Base-by-base conservation (phyloP, 2,888 invertebrate genomes). In the Hypercompe scribonia region DNA sequence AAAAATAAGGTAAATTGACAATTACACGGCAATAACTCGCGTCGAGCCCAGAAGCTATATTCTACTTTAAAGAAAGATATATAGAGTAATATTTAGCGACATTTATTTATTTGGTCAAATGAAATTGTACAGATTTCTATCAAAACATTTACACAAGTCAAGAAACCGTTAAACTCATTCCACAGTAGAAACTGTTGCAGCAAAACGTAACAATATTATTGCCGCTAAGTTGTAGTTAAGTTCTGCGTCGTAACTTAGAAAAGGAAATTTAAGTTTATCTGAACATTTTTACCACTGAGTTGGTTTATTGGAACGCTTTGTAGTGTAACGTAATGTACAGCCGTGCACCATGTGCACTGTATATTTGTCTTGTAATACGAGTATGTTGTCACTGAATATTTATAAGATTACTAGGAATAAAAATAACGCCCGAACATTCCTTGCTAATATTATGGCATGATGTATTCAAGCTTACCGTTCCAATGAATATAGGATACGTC, bases 361-460 rank as follows among this genome's bases (percentile, higher is more conserved):
- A 65, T 50, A 66, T 33, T 67, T 2, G 67, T 18, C n/a, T 33
- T 39, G 31, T 34, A 36, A 50, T 67, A n/a, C n/a, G n/a, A n/a
- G n/a, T n/a, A n/a, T n/a, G 68, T 15, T 63, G 65, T 70, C 50
- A 54, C 68, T 34, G 33, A 63, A 71, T 63, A 18, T 46, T 7
- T 18, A 18, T 7, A 18, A 18, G 31, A 31, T 31, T 31, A 31
- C 70, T 65, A 61, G 24, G 24, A 65, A 73, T 72, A 63, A 42
- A 54, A 74, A 69, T 74, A 73, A 74, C 74, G 72, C 67, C 36
- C 33, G 65, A 68, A 58, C 74, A 80, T 81, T 82, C 68, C 66
- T 76, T 70, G 80, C 42, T 76, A 65, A 75, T 74, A 70, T 54
- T 80, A 74, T 80, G 75, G 54, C 68, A 74, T 68, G 54, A 70